Evolutionary conservation across 35 echinoderm and acorn worm genomes (phyloP).

Genomic region (Eucidaris tribuloides): DNA sequence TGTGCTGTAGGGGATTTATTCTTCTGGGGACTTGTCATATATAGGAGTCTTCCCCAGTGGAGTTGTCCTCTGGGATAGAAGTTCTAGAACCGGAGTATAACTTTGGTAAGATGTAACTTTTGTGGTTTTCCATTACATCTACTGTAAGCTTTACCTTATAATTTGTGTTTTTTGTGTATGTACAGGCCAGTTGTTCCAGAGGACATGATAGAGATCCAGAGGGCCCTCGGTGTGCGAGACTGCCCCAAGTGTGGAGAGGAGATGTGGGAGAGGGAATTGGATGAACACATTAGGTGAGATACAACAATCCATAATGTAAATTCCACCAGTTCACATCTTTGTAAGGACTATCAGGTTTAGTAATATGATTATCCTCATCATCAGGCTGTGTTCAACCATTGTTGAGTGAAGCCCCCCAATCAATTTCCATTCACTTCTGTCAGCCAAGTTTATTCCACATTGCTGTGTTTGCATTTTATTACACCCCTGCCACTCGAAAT

Average conservation of each 20-base stretch:
- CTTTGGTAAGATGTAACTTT: background rate
- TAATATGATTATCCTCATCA: too few species aligned
- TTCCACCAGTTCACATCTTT: too few species aligned
- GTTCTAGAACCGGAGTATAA: background rate
- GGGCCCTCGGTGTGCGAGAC: constrained; percentile 3
- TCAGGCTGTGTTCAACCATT: too few species aligned
- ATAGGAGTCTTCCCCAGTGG: background rate
- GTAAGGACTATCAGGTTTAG: too few species aligned
- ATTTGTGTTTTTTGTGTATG: background rate
- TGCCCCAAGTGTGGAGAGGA: constrained; percentile 31
- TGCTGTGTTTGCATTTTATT: too few species aligned
- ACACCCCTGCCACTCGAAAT: too few species aligned
- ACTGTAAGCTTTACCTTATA: background rate
- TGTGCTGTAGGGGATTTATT: too few species aligned
- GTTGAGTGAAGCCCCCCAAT: too few species aligned
- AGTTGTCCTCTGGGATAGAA: background rate
- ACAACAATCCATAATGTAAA: too few species aligned
- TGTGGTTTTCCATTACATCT: background rate
- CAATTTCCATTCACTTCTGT: too few species aligned
- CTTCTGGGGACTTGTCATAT: too few species aligned
- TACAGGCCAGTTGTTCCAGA: constrained; percentile 41
- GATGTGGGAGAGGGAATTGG: constrained; percentile 33
- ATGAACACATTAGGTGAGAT: constrained; percentile 38
- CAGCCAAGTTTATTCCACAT: too few species aligned
- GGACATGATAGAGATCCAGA: constrained; percentile 33